These are phyloP conservation scores for Phalera bucephala DNA, from an alignment of 2,888 invertebrate species.

Conservation along the genomic window DNA sequence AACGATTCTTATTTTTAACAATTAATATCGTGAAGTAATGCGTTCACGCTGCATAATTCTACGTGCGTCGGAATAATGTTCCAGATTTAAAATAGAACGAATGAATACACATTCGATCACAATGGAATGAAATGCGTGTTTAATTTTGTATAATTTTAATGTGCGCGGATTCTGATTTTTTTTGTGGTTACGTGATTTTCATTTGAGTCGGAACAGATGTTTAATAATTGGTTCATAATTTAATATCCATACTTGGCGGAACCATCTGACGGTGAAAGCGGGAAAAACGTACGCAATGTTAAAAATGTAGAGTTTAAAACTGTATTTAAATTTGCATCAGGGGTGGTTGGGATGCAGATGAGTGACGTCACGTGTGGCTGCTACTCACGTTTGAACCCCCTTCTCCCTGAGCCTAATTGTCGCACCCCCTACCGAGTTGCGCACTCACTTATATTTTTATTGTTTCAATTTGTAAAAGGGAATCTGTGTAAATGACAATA, in stretches of 20 bases:
- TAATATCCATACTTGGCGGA: neutral
- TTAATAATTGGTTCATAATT: neutral
- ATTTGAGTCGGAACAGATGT: neutral
- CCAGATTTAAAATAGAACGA: conserved; percentile 56
- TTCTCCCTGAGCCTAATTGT: conserved; percentile 44
- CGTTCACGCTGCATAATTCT: conserved; percentile 80
- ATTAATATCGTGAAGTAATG: conserved; percentile 72
- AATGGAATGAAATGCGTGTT: conserved; percentile 54
- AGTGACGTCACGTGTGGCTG: conserved; percentile 68
- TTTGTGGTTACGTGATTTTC: neutral
- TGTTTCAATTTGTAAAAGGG: too few species aligned
- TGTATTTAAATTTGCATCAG: conserved; percentile 71
- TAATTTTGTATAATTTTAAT: conserved; percentile 46
- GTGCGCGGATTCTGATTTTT: conserved; percentile 8
- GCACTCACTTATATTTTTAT: neutral
- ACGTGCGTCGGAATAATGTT: conserved; percentile 37
- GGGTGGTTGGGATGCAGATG: conserved; percentile 65
- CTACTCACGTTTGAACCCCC: conserved; percentile 13
- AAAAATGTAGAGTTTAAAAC: conserved; percentile 61
- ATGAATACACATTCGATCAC: conserved; percentile 42
- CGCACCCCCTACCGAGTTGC: conserved; percentile 26
- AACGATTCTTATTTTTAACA: conserved; percentile 59
- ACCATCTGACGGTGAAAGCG: neutral
- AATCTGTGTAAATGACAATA: too few species aligned
- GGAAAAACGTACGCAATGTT: conserved; percentile 5